Percentiles rank a stretch among this genome's conserved stretches.
phyloP scores from a whole-genome alignment of 1,140 invertebrate species.

The Drosophila santomea region DNA sequence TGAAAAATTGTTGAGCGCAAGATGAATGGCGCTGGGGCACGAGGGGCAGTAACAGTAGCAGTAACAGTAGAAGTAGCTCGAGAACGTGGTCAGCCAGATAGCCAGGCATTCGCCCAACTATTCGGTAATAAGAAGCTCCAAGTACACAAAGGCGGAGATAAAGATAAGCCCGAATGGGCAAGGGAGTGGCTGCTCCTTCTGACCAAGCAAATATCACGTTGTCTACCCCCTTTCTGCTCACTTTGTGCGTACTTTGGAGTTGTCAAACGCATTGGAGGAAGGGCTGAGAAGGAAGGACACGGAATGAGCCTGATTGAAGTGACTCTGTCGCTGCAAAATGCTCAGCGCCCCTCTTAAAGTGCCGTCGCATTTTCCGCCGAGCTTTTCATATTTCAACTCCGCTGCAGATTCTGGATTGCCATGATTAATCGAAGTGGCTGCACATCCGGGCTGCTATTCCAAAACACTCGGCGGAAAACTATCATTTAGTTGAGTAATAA shows the following conservation, averaged over 20 bases:
- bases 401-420: slow-evolving; percentile 57
- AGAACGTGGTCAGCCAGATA: slow-evolving; percentile 40
- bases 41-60: slow-evolving; percentile 9
- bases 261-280: slow-evolving; percentile 70
- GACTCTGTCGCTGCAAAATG: slow-evolving; percentile 53
- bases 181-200: slow-evolving; percentile 11
- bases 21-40: slow-evolving; percentile 63
- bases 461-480: background rate
- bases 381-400: slow-evolving; percentile 49
- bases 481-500: no score
- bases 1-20: slow-evolving; percentile 69
- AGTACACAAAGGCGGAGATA: slow-evolving; percentile 30
- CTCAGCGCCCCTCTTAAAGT: slow-evolving; percentile 48
- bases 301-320: slow-evolving; percentile 79
- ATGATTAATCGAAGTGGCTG: slow-evolving; percentile 70
- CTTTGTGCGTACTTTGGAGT: slow-evolving; percentile 74
- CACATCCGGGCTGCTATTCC: slow-evolving; percentile 11
- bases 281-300: background rate
- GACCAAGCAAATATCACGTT: slow-evolving; percentile 56
- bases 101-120: slow-evolving; percentile 12
- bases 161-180: slow-evolving; percentile 36
- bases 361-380: slow-evolving; percentile 20
- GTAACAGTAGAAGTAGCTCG: background rate
- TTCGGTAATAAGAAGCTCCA: slow-evolving; percentile 26
- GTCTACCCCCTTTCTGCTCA: slow-evolving; percentile 33